A percentile compares a stretch with the other conserved stretches of the same genome.
These are phyloP conservation scores for Erythrocercus mccallii DNA, from an alignment of 2,113 vertebrate genomes.

Conservation along the genomic window DNA sequence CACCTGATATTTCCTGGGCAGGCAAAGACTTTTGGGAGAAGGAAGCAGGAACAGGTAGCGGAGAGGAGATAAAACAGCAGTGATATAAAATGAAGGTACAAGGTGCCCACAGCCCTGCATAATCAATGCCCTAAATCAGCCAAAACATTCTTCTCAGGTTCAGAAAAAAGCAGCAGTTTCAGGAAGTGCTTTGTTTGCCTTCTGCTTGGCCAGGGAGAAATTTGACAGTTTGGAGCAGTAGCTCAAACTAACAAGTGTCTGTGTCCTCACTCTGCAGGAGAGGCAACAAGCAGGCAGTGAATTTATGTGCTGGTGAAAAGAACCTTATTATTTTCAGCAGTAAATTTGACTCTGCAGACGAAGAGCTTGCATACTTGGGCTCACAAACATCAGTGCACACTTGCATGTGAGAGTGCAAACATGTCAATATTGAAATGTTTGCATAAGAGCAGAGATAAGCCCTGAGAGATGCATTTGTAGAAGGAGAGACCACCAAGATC, in stretches of 20 bases:
- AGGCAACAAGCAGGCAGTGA: not conserved
- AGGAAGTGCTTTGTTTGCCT: not conserved
- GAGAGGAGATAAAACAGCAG: not conserved
- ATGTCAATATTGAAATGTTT: fast-evolving
- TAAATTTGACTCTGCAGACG: not conserved
- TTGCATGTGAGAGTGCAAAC: not conserved
- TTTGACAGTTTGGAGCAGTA: not conserved
- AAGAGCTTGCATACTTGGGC: not conserved
- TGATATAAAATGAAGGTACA: not conserved
- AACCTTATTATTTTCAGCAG: constrained; percentile 35
- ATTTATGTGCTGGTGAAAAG: constrained; percentile 27
- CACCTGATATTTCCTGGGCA: not conserved
- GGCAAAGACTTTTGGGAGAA: not conserved
- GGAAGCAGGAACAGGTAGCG: not conserved
- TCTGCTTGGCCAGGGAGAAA: not conserved
- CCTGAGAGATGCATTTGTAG: not conserved
- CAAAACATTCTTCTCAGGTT: not conserved
- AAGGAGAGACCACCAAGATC: not conserved
- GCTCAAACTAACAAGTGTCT: constrained; percentile 37
- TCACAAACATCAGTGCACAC: not conserved
- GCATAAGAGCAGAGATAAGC: not conserved
- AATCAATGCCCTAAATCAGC: constrained; percentile 26
- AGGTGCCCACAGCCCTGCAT: not conserved
- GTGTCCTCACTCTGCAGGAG: not conserved
- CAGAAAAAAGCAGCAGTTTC: not conserved